Base-by-base conservation (phyloP, 2,797 vertebrate genomes). In the Xenentodon cancila region DNA sequence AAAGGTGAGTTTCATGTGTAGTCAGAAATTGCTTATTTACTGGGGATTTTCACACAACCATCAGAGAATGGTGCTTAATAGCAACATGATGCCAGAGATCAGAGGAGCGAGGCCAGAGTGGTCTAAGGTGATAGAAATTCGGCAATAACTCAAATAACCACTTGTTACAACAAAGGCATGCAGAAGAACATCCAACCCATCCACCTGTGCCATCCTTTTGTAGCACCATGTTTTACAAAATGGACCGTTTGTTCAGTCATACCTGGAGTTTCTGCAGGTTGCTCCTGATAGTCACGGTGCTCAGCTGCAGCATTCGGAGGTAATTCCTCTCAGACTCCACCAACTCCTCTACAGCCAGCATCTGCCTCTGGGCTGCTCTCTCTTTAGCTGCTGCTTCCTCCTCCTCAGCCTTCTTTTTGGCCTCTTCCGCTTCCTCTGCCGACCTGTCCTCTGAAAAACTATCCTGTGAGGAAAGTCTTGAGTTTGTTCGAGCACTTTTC, bases 291-390 rank as follows among this genome's bases (percentile, higher is more conserved):
- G 94, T 92, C 0, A 53, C 91, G 0, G 92, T 89, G 4, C 95
- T 94, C 19, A 97, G 69, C 21, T 92, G 91, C 22, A 99, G 84
- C 70, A 89, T 78, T 47, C 91, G 90, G 0, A 98, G 88, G n/a
- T 95, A 99, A 79, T 92, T 95, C 81, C 81, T 89, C 89, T 99
- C 97, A 0, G 96, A 96, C 73, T 92, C 79, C 17, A 98, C 79
- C 59, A 99, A 88, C 75, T 99, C 97, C 63, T 93, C 90, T 5
- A 95, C 59, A 0, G 94, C 91, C 84, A 96, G 81, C 48, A 49
- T 69, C 89, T 95, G 96, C 12, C 89, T 94, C 71, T 93, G 92
- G 19, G 91, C 81, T 0, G 22, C 77, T 64, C 71, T 90, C 84
- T 94, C 90, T 1, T 71, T 87, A 37, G 89, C 82, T 0, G 74